Percentiles rank a stretch among this genome's conserved stretches.
Evolutionary conservation across 1,140 invertebrate species (phyloP).

Genomic region (Listronotus bonariensis): DNA sequence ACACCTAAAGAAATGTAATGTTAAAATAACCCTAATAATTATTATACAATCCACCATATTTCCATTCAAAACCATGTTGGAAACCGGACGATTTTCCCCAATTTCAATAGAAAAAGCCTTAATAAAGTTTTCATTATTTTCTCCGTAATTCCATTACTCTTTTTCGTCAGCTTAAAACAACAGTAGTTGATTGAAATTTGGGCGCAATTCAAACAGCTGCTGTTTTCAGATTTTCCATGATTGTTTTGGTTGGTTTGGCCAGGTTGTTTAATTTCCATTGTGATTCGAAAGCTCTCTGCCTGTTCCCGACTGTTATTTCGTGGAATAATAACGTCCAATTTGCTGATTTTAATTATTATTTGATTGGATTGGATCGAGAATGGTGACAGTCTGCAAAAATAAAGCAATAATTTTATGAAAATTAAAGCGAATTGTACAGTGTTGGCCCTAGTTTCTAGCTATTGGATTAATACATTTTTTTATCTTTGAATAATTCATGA

Average conservation of each 20-base stretch:
- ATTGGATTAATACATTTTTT: no score
- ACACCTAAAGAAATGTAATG: no score
- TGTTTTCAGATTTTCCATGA: constrained; percentile 27
- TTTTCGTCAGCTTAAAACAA: constrained; percentile 13
- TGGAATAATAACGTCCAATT: constrained; percentile 12
- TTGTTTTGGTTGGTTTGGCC: constrained; percentile 23
- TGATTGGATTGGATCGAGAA: not conserved
- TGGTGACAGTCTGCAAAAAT: not conserved
- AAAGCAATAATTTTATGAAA: not conserved
- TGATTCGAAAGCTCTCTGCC: constrained; percentile 14
- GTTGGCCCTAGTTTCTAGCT: no score
- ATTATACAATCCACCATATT: no score
- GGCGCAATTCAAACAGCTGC: constrained; percentile 17
- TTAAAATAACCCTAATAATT: no score
- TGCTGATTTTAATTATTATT: constrained; percentile 5
- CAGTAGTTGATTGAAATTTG: constrained; percentile 14
- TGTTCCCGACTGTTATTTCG: constrained; percentile 12
- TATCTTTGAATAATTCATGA: no score
- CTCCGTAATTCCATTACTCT: no score
- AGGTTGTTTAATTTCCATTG: constrained; percentile 16
- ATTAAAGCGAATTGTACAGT: not conserved
- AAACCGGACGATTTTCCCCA: no score
- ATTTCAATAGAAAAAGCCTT: no score
- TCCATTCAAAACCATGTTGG: no score
- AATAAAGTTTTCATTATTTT: no score